Evolutionary conservation across 2,113 vertebrate species (phyloP).

Genomic region (Etheostoma cragini): DNA sequence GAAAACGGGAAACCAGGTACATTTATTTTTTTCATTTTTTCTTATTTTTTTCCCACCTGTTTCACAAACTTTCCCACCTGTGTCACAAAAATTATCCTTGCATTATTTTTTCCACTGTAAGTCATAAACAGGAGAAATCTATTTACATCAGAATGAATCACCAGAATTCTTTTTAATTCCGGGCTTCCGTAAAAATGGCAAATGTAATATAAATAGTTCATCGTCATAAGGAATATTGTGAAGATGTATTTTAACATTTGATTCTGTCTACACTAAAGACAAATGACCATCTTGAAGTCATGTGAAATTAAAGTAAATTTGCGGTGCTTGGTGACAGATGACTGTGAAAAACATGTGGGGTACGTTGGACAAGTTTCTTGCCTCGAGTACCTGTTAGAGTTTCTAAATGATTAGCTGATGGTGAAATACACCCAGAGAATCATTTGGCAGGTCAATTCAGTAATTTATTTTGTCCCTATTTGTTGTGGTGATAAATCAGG

Average conservation of each 20-base stretch:
- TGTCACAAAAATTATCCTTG: too few relatives aligned
- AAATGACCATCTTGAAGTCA: not conserved
- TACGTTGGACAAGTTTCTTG: not conserved
- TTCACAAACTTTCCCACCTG: too few relatives aligned
- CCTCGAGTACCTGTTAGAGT: not conserved
- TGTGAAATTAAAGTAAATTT: not conserved
- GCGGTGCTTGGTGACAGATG: not conserved
- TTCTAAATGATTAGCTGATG: not conserved
- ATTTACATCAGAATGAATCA: too few relatives aligned
- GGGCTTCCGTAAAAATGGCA: not conserved
- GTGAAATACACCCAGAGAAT: not conserved
- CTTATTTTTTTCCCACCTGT: too few relatives aligned
- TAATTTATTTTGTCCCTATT: not conserved
- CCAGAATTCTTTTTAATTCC: too few relatives aligned
- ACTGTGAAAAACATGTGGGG: not conserved
- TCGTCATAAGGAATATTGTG: not conserved
- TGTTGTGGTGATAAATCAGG: not conserved
- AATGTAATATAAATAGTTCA: not conserved
- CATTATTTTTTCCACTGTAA: too few relatives aligned
- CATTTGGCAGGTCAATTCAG: not conserved
- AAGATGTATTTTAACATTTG: not conserved
- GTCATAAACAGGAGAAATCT: too few relatives aligned
- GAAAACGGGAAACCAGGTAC: too few relatives aligned
- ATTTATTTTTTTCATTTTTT: too few relatives aligned
- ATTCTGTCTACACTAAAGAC: not conserved